A percentile compares a stretch with the other conserved stretches of the same genome.
These are phyloP conservation scores for Nasonia oneida DNA, from an alignment of 2,888 invertebrate genomes.

Conservation along the genomic window DNA sequence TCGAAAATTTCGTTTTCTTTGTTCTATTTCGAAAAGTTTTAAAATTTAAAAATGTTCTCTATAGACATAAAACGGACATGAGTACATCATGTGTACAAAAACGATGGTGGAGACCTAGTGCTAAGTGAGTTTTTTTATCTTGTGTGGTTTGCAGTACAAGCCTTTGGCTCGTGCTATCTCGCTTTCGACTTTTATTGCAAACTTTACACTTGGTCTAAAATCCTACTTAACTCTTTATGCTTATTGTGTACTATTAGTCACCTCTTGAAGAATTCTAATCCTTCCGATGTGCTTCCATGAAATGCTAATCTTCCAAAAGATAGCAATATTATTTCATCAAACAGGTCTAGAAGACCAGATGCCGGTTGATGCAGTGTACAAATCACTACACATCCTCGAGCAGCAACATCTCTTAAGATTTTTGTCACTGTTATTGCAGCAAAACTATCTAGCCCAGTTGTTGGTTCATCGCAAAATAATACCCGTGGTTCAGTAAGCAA, in stretches of 20 bases:
- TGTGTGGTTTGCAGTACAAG: no score
- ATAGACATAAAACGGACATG: no score
- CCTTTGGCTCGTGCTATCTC: no score
- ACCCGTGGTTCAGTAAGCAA: slow-evolving; percentile 93
- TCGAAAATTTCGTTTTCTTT: no score
- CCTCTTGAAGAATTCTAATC: slow-evolving; percentile 86
- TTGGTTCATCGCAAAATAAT: slow-evolving; percentile 96
- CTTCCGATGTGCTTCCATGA: slow-evolving; percentile 87
- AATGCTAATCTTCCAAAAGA: slow-evolving; percentile 89
- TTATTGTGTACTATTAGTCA: slow-evolving; percentile 68
- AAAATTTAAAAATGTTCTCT: no score
- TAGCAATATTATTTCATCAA: slow-evolving; percentile 89
- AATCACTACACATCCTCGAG: slow-evolving; percentile 88
- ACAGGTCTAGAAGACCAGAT: slow-evolving; percentile 90
- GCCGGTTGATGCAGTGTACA: slow-evolving; percentile 96
- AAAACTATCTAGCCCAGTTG: slow-evolving; percentile 94
- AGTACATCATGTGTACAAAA: no score
- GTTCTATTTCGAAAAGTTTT: no score
- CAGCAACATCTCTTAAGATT: slow-evolving; percentile 84
- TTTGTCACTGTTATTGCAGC: slow-evolving; percentile 91
- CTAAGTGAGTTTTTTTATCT: no score
- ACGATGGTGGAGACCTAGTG: no score
- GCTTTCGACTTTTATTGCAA: no score
- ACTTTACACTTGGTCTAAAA: no score
- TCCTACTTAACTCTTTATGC: no score